Evolutionary conservation across 2,113 vertebrate genomes (phyloP).

Genomic region (Taurulus bubalis): DNA sequence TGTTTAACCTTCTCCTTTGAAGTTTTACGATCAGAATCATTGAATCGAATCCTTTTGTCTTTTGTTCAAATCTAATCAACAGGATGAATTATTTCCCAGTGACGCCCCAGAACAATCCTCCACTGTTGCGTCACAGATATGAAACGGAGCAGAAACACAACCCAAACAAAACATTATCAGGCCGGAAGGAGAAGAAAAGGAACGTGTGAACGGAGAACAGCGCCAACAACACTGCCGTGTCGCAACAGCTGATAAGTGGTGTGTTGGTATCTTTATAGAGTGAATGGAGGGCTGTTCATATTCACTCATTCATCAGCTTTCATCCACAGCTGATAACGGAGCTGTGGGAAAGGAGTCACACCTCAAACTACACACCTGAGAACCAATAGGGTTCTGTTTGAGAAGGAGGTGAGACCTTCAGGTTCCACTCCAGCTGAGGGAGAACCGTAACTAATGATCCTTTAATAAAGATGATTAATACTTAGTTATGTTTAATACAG

Average conservation of each 20-base stretch:
- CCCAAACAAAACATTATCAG: slow-evolving; percentile 21
- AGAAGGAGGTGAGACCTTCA: neutral
- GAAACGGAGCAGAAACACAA: neutral
- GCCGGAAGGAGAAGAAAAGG: neutral
- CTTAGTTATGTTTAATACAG: too few relatives aligned
- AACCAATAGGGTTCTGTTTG: neutral
- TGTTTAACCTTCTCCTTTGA: slow-evolving; percentile 39
- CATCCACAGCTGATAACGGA: slow-evolving; percentile 39
- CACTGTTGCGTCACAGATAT: neutral
- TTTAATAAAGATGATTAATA: too few relatives aligned
- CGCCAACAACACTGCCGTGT: neutral
- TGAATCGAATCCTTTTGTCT: neutral
- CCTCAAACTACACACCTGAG: slow-evolving; percentile 39
- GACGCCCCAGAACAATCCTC: neutral
- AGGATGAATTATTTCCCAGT: neutral
- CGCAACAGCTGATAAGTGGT: slow-evolving; percentile 40
- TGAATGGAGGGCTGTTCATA: slow-evolving; percentile 35
- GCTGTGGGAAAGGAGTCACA: slow-evolving; percentile 8
- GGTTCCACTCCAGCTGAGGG: too few relatives aligned
- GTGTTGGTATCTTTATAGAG: slow-evolving; percentile 30
- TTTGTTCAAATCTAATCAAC: slow-evolving; percentile 35
- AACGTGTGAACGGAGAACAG: neutral
- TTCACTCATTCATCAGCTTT: slow-evolving; percentile 5
- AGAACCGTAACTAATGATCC: too few relatives aligned
- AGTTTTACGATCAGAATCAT: slow-evolving; percentile 22